A percentile compares a stretch with the other conserved stretches of the same genome.
Evolutionary conservation across 2,113 vertebrate species (phyloP).

Genomic region (Xenopus laevis): DNA sequence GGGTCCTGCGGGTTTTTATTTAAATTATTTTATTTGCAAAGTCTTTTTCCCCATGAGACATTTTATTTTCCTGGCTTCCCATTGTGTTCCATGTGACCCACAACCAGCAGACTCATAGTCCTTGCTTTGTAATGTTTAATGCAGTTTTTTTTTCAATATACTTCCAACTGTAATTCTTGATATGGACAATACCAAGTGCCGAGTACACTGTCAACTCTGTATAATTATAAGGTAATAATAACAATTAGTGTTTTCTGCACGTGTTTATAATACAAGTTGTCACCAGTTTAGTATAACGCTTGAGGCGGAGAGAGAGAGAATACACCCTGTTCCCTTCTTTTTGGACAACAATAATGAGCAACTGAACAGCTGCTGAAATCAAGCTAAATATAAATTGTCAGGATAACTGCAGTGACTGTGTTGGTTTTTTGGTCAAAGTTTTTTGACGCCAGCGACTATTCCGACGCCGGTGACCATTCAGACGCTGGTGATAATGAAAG

Average conservation of each 20-base stretch:
- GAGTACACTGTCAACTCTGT: not conserved
- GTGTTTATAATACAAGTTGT: not conserved
- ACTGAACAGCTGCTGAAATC: not conserved
- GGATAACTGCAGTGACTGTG: not conserved
- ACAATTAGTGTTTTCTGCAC: not conserved
- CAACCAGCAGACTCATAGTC: too few species aligned
- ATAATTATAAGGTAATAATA: not conserved
- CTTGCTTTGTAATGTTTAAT: not conserved
- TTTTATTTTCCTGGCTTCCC: too few species aligned
- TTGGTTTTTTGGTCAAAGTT: too few species aligned
- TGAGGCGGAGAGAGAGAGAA: not conserved
- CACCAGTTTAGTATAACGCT: not conserved
- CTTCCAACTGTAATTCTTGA: not conserved
- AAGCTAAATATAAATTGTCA: not conserved
- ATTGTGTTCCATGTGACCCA: too few species aligned
- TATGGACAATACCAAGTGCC: not conserved
- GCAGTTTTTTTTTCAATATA: not conserved
- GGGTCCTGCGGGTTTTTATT: too few species aligned
- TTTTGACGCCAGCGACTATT: too few species aligned
- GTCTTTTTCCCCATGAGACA: too few species aligned
- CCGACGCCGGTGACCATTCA: too few species aligned
- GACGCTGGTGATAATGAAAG: too few species aligned
- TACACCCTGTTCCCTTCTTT: constrained; percentile 1
- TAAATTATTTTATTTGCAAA: too few species aligned
- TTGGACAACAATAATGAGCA: not conserved